Percentiles rank a stretch among this genome's conserved stretches.
Conservation (phyloP, 2,888 invertebrate genomes). For the Atherix ibis region DNA sequence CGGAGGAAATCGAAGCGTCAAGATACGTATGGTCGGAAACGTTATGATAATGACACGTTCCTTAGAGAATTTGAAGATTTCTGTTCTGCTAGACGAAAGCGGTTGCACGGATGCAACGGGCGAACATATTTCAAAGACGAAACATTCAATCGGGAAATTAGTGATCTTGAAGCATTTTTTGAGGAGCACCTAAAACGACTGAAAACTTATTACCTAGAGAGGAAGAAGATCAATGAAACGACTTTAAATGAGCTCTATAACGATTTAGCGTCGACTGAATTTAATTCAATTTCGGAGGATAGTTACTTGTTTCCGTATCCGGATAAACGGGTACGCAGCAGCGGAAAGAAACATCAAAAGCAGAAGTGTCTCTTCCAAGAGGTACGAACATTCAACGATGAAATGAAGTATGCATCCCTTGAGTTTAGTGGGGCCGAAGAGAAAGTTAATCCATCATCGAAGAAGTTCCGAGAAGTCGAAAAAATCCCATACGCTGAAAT, state of each 20-base stretch:
- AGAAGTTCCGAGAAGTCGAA: slow-evolving; percentile 5
- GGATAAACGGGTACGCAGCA: slow-evolving; percentile 14
- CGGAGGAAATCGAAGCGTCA: slow-evolving; percentile 18
- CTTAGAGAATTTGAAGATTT: slow-evolving; percentile 17
- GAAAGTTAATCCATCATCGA: slow-evolving; percentile 9
- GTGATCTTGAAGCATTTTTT: slow-evolving; percentile 18
- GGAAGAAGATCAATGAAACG: slow-evolving; percentile 16
- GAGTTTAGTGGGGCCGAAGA: slow-evolving; percentile 7
- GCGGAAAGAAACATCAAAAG: slow-evolving; percentile 10
- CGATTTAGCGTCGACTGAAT: slow-evolving; percentile 9
- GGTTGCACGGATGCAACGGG: slow-evolving; percentile 12
- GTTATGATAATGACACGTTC: slow-evolving; percentile 13
- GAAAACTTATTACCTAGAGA: slow-evolving; percentile 17
- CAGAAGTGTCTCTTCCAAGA: slow-evolving; percentile 16
- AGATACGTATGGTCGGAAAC: slow-evolving; percentile 5
- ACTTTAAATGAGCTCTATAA: slow-evolving; percentile 15
- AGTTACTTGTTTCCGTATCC: slow-evolving; percentile 17
- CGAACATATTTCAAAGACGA: slow-evolving; percentile 11
- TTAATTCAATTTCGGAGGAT: slow-evolving; percentile 6
- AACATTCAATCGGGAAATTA: slow-evolving; percentile 16
- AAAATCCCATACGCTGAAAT: slow-evolving; percentile 10
- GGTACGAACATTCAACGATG: slow-evolving; percentile 15
- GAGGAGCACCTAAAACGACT: slow-evolving; percentile 17
- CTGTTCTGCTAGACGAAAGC: slow-evolving; percentile 14
- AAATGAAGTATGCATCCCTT: slow-evolving; percentile 11